These are phyloP conservation scores for Sminthurinus signatus DNA, from an alignment of 1,140 invertebrate genomes.

Conservation along the genomic window DNA sequence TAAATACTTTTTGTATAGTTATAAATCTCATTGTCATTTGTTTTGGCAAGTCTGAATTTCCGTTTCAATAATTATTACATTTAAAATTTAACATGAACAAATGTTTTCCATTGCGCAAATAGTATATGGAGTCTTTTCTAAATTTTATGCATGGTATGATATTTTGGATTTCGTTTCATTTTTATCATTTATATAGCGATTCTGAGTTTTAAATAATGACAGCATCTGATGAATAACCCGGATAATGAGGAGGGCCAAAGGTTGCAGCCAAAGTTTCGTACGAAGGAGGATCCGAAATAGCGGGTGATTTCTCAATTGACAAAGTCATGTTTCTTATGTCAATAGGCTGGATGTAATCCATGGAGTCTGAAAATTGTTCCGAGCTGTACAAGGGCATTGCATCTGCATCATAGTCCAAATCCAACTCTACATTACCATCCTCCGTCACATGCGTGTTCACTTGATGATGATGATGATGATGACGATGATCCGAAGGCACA, in stretches of 20 bases:
- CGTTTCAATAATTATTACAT: too few species aligned
- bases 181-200: too few species aligned
- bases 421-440: neutral
- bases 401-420: too few species aligned
- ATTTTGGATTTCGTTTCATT: too few species aligned
- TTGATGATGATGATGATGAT: too few species aligned
- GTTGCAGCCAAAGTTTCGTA: constrained; percentile 1
- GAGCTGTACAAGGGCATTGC: neutral
- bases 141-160: too few species aligned
- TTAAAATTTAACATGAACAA: too few species aligned
- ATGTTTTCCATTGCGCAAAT: too few species aligned
- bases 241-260: constrained; percentile 1
- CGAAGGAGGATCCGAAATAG: constrained; percentile 5
- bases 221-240: constrained; percentile 11
- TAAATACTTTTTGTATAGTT: too few species aligned
- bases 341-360: constrained; percentile 16
- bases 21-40: too few species aligned
- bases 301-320: neutral
- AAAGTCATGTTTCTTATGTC: neutral
- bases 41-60: too few species aligned
- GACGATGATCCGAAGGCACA: constrained; percentile 6
- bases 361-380: neutral
- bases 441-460: neutral
- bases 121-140: too few species aligned
- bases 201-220: constrained; percentile 13